These are phyloP conservation scores for Ophthalmolycus amberensis DNA, from an alignment of 2,113 vertebrate species.

Conservation along the genomic window DNA sequence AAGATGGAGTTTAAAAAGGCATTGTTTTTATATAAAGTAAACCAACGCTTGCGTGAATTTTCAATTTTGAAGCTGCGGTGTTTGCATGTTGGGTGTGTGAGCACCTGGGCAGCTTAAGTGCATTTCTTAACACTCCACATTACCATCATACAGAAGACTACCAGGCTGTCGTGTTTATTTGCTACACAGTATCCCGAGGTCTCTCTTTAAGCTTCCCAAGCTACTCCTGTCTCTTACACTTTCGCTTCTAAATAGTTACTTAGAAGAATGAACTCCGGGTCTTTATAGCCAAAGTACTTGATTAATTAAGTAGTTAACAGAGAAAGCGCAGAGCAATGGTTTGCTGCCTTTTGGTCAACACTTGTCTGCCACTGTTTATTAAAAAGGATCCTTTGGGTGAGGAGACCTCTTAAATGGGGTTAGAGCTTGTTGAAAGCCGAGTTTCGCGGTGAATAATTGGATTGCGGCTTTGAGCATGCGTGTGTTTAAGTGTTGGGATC, in stretches of 20 bases:
- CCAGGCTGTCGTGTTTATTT: conserved; percentile 24
- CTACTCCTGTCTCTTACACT: conserved; percentile 19
- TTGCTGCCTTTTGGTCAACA: conserved; percentile 68
- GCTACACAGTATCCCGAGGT: conserved; percentile 15
- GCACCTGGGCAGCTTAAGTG: background rate
- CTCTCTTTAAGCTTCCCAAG: conserved; percentile 40
- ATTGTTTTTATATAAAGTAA: conserved; percentile 27
- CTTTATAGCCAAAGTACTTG: conserved; percentile 54
- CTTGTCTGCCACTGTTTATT: conserved; percentile 74
- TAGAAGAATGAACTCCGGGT: conserved; percentile 58
- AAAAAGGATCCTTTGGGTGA: conserved; percentile 72
- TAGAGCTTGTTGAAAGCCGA: conserved; percentile 69
- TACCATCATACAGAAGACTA: conserved; percentile 18
- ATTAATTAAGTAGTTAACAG: conserved; percentile 70
- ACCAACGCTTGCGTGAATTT: background rate
- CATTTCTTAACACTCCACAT: conserved; percentile 20
- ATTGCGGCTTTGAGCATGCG: conserved; percentile 67
- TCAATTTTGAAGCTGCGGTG: background rate
- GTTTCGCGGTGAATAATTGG: conserved; percentile 78
- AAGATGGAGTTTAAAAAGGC: conserved; percentile 19
- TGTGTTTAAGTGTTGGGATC: conserved; percentile 72
- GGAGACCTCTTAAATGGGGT: conserved; percentile 76
- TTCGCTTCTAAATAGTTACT: conserved; percentile 58
- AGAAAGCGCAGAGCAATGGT: conserved; percentile 61
- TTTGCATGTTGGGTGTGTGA: background rate